A percentile compares a stretch with the other conserved stretches of the same genome.
These are phyloP conservation scores for Coptodon bakossiorum DNA, from an alignment of 2,113 vertebrate species.

Conservation along the genomic window DNA sequence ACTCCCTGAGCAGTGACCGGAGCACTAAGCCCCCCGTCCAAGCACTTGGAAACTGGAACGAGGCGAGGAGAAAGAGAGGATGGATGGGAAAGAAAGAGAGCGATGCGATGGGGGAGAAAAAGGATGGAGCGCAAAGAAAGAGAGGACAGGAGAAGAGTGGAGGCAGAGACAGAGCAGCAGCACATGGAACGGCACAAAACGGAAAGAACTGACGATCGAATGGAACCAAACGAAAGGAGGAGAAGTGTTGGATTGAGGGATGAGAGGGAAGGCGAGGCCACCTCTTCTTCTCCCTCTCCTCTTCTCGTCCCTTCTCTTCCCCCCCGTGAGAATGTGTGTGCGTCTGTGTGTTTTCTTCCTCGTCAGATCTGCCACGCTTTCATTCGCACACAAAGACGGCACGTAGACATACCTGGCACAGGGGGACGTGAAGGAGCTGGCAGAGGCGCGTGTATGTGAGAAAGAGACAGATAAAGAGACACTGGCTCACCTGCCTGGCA, in stretches of 20 bases:
- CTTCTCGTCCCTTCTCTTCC: slow-evolving; percentile 19
- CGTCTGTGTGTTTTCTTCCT: slow-evolving; percentile 49
- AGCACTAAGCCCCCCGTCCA: slow-evolving; percentile 33
- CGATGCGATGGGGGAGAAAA: slow-evolving; percentile 42
- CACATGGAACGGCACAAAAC: slow-evolving; percentile 56
- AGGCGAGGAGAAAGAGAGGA: slow-evolving; percentile 46
- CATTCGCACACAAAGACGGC: slow-evolving; percentile 59
- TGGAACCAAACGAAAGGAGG: slow-evolving; percentile 70
- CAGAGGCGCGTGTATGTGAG: slow-evolving; percentile 20
- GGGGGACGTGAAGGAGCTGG: slow-evolving; percentile 61
- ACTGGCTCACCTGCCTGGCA: slow-evolving; percentile 64
- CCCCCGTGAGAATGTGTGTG: slow-evolving; percentile 44
- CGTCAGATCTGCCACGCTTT: slow-evolving; percentile 62
- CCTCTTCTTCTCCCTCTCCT: slow-evolving; percentile 49
- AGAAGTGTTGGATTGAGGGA: slow-evolving; percentile 64
- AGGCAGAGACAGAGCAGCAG: slow-evolving; percentile 25
- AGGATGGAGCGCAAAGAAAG: slow-evolving; percentile 67
- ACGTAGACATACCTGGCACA: slow-evolving; percentile 61
- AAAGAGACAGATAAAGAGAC: slow-evolving; percentile 23
- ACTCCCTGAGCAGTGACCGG: slow-evolving; percentile 63
- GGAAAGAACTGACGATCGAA: slow-evolving; percentile 59
- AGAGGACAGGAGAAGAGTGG: slow-evolving; percentile 41
- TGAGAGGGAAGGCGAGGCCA: slow-evolving; percentile 58
- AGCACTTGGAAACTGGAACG: slow-evolving; percentile 57
- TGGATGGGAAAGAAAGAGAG: slow-evolving; percentile 63